These are phyloP conservation scores for Eciton burchellii DNA, from an alignment of 1,140 invertebrate species.

Conservation along the genomic window DNA sequence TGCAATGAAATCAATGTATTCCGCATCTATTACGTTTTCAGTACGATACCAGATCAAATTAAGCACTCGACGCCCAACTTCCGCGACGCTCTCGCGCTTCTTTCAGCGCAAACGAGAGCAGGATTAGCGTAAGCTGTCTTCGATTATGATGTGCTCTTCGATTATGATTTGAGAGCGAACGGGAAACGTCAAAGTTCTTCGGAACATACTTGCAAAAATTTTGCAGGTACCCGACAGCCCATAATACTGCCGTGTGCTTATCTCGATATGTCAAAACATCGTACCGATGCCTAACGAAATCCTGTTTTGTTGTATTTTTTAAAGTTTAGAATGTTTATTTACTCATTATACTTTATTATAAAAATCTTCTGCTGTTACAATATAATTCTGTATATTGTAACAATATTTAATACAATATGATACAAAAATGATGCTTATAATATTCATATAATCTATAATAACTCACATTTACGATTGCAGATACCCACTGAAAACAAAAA, in stretches of 20 bases:
- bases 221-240: too few species aligned
- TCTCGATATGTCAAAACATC: too few species aligned
- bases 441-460: constrained; percentile 1
- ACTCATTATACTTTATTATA: constrained; percentile 40
- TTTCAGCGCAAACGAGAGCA: background rate
- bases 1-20: too few species aligned
- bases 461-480: constrained; percentile 79
- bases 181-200: background rate
- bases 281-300: too few species aligned
- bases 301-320: too few species aligned
- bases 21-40: background rate
- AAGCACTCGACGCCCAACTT: constrained; percentile 4
- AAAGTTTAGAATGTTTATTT: too few species aligned
- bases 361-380: constrained; percentile 30
- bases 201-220: too few species aligned
- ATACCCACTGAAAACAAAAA: constrained; percentile 83
- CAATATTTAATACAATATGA: constrained; percentile 21
- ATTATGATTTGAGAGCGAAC: constrained; percentile 9
- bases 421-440: constrained; percentile 44
- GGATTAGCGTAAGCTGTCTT: background rate
- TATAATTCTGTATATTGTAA: constrained; percentile 45
- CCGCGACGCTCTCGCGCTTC: background rate
- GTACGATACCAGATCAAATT: background rate
- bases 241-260: too few species aligned
- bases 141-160: background rate